These are phyloP conservation scores for Ferdinandea cuprea DNA, from an alignment of 2,888 invertebrate genomes.

Conservation along the genomic window DNA sequence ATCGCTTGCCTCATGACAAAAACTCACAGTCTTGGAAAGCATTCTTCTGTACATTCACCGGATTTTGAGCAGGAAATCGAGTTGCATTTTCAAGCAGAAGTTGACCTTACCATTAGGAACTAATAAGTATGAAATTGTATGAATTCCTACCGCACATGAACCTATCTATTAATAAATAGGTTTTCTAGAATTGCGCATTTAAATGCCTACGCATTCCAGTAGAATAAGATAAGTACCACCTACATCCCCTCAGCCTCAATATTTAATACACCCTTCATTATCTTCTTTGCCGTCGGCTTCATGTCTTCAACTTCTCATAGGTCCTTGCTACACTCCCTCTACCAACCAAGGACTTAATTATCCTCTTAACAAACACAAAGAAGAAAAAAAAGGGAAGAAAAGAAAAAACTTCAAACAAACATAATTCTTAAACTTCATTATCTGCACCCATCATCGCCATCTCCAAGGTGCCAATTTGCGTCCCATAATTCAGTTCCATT, in stretches of 20 bases:
- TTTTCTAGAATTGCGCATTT: too few species aligned
- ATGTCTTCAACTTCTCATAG: neutral
- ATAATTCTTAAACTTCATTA: conserved; percentile 74
- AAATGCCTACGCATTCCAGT: too few species aligned
- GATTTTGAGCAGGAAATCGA: too few species aligned
- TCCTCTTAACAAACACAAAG: conserved; percentile 49
- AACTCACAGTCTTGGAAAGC: too few species aligned
- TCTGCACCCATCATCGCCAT: conserved; percentile 74
- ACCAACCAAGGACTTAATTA: conserved; percentile 70
- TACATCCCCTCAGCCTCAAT: neutral
- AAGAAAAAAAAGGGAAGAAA: neutral
- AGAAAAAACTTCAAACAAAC: conserved; percentile 63
- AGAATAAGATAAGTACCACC: too few species aligned
- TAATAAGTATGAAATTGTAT: too few species aligned
- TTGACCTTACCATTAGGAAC: too few species aligned
- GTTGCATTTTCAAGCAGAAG: too few species aligned
- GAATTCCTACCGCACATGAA: too few species aligned
- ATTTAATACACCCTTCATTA: neutral
- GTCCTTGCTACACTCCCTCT: conserved; percentile 5
- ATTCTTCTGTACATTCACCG: too few species aligned
- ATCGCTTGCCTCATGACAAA: too few species aligned
- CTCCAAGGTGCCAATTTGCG: conserved; percentile 75
- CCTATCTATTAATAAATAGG: too few species aligned
- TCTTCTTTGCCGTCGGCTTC: conserved; percentile 53
- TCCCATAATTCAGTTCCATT: conserved; percentile 75